Percentiles rank a stretch among this genome's conserved stretches.
These are phyloP conservation scores for Engystomops pustulosus DNA, from an alignment of 2,113 vertebrate species.

Conservation along the genomic window DNA sequence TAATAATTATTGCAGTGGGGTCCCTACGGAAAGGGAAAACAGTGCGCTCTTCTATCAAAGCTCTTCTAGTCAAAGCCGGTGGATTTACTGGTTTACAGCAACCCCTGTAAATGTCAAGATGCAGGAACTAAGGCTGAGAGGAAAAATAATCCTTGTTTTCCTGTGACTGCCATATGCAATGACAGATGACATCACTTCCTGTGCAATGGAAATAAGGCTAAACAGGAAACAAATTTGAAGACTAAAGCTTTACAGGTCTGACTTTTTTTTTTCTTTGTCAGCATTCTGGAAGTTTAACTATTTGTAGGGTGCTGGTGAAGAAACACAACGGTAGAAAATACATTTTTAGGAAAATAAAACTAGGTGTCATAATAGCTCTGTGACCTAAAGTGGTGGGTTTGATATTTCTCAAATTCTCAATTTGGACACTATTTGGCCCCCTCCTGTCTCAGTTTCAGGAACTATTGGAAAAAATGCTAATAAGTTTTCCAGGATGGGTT, in stretches of 20 bases:
- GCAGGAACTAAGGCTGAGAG: slow-evolving; percentile 37
- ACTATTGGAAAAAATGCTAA: no score
- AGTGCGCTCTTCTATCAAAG: neutral
- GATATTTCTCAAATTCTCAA: no score
- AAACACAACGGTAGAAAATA: no score
- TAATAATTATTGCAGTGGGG: neutral
- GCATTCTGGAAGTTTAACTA: neutral
- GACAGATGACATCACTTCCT: slow-evolving; percentile 50
- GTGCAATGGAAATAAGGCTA: slow-evolving; percentile 9
- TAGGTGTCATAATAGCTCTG: no score
- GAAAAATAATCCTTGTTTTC: slow-evolving; percentile 48
- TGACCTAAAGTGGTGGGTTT: no score
- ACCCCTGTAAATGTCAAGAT: neutral
- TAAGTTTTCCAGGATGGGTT: no score
- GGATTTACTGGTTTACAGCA: slow-evolving; percentile 21
- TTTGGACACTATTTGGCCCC: no score
- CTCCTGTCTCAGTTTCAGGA: no score
- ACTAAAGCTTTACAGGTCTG: slow-evolving; percentile 21
- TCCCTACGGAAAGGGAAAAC: slow-evolving; percentile 5
- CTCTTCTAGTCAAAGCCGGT: neutral
- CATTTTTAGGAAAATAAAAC: no score
- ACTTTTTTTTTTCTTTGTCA: slow-evolving; percentile 14
- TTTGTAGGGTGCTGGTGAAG: neutral
- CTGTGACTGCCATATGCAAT: slow-evolving; percentile 51
- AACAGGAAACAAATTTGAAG: slow-evolving; percentile 53